A percentile compares a stretch with the other conserved stretches of the same genome.
Evolutionary conservation across 2,888 invertebrate species (phyloP).

Genomic region (Eilema sororculum): DNA sequence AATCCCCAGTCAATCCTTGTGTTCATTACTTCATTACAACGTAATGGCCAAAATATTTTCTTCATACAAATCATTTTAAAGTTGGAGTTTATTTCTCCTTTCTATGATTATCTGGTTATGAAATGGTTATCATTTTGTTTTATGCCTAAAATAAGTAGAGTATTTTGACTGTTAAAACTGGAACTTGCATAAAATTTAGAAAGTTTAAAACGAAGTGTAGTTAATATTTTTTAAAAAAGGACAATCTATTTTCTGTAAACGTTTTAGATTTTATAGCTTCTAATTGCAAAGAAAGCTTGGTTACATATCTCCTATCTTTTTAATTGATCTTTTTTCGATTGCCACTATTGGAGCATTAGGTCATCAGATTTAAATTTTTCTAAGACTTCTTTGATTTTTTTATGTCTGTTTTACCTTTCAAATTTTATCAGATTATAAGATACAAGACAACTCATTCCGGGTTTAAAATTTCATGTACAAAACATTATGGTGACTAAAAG

Average conservation of each 20-base stretch:
- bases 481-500: neutral
- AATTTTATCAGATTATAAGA: slow-evolving; percentile 12
- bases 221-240: slow-evolving; percentile 11
- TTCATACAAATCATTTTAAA: neutral
- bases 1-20: neutral
- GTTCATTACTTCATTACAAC: slow-evolving; percentile 2
- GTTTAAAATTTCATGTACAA: neutral
- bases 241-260: slow-evolving; percentile 24
- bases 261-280: slow-evolving; percentile 24
- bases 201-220: slow-evolving; percentile 14
- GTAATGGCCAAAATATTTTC: neutral
- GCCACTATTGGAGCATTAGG: slow-evolving; percentile 25
- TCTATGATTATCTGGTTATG: neutral
- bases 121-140: neutral
- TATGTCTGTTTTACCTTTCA: slow-evolving; percentile 7
- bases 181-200: slow-evolving; percentile 16
- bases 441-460: neutral
- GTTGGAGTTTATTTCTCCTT: neutral
- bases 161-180: neutral
- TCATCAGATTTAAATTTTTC: slow-evolving; percentile 11
- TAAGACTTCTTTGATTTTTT: slow-evolving; percentile 7
- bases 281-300: slow-evolving; percentile 41
- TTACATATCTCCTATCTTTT: slow-evolving; percentile 32
- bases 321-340: slow-evolving; percentile 42
- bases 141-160: neutral